phyloP scores from a whole-genome alignment of 2,797 vertebrate species.

The Salarias fasciatus region DNA sequence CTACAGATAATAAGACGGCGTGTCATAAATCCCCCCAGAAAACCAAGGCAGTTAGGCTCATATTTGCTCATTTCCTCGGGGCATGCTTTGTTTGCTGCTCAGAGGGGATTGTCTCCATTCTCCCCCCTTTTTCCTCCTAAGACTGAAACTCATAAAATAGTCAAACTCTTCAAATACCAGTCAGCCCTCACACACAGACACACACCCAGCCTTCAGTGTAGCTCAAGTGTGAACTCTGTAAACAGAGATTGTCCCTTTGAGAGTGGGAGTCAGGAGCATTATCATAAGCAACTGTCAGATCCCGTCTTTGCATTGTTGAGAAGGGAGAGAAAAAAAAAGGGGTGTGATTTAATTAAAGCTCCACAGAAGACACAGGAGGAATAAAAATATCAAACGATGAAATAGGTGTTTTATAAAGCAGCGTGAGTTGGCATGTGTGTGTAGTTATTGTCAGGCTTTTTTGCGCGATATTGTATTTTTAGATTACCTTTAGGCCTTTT shows the following conservation, averaged over 20 bases:
- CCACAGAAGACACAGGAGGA: slow-evolving; percentile 43
- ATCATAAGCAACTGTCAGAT: slow-evolving; percentile 73
- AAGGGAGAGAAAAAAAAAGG: slow-evolving; percentile 27
- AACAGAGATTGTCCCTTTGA: slow-evolving; percentile 67
- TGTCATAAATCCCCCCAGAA: slow-evolving; percentile 72
- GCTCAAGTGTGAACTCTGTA: slow-evolving; percentile 69
- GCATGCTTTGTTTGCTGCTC: slow-evolving; percentile 64
- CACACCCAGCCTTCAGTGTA: slow-evolving; percentile 34
- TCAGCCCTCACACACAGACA: slow-evolving; percentile 46
- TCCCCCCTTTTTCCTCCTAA: slow-evolving; percentile 5
- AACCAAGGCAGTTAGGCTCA: slow-evolving; percentile 66
- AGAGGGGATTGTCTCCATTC: slow-evolving; percentile 43
- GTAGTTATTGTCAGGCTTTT: slow-evolving; percentile 43
- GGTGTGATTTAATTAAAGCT: slow-evolving; percentile 69
- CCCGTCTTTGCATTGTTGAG: slow-evolving; percentile 64
- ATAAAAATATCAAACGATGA: slow-evolving; percentile 21
- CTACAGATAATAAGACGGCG: slow-evolving; percentile 69
- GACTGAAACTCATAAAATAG: slow-evolving; percentile 55
- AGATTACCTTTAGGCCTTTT: slow-evolving; percentile 56
- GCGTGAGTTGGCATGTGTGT: slow-evolving; percentile 33
- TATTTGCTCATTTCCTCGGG: slow-evolving; percentile 65
- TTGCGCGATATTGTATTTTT: slow-evolving; percentile 26
- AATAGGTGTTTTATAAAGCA: slow-evolving; percentile 49
- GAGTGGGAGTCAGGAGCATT: slow-evolving; percentile 62
- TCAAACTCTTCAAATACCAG: slow-evolving; percentile 60